Conservation (phyloP, 2,888 invertebrate species). For the Galerucella pusilla region DNA sequence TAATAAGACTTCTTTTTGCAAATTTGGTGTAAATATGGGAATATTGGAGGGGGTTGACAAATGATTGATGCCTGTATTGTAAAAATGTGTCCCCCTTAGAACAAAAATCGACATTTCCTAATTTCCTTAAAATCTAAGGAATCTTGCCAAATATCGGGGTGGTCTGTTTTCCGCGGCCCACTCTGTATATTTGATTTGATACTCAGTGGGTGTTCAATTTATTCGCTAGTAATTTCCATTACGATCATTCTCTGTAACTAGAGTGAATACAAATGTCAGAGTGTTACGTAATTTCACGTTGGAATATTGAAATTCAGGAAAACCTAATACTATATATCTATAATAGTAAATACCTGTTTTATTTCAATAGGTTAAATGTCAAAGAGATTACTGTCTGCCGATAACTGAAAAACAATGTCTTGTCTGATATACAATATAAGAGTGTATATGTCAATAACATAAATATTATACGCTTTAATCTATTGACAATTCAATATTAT, state of each 20-base stretch:
- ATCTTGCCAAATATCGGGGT: no score
- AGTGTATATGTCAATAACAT: background rate
- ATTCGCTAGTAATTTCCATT: background rate
- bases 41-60: no score
- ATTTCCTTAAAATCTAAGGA: no score
- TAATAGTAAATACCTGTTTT: background rate
- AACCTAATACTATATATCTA: background rate
- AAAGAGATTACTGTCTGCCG: background rate
- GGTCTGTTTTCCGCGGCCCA: no score
- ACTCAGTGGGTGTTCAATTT: background rate
- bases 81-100: no score
- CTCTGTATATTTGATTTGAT: background rate
- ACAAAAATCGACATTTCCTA: no score
- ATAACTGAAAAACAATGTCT: constrained; percentile 8
- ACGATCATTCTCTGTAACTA: background rate
- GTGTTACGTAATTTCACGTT: background rate
- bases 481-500: background rate
- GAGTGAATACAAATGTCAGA: constrained; percentile 7
- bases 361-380: background rate
- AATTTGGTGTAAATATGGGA: no score
- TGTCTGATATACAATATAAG: constrained; percentile 5
- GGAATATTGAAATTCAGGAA: constrained; percentile 6
- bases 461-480: background rate
- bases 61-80: no score
- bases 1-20: no score